Evolutionary conservation across 2,113 vertebrate species (phyloP).

Genomic region (Dinomys branickii): DNA sequence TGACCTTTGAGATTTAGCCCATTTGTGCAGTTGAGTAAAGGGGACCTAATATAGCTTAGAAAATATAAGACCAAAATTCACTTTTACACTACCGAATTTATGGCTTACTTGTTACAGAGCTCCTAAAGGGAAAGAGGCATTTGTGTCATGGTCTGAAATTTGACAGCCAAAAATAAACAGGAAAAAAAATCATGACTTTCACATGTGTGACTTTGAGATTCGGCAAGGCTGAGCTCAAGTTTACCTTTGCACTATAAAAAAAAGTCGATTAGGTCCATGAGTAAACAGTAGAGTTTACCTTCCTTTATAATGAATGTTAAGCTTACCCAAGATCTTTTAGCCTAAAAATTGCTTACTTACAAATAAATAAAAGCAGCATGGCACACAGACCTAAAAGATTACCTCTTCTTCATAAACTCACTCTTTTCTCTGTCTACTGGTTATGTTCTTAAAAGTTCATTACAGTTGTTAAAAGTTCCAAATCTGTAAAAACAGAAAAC

Average conservation of each 20-base stretch:
- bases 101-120: not conserved
- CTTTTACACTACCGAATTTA: constrained; percentile 7
- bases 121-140: constrained; percentile 24
- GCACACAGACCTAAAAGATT: not conserved
- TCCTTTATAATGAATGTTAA: constrained; percentile 53
- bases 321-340: constrained; percentile 33
- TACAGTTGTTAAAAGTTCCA: constrained; percentile 27
- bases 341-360: constrained; percentile 29
- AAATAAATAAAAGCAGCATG: constrained; percentile 1
- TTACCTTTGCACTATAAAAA: constrained; percentile 65
- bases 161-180: constrained; percentile 58
- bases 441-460: constrained; percentile 52
- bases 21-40: not conserved
- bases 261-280: not conserved
- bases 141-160: constrained; percentile 35
- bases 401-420: not conserved
- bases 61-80: not conserved
- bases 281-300: constrained; percentile 57
- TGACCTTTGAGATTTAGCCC: not conserved
- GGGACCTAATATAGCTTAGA: not conserved
- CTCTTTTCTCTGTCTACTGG: not conserved
- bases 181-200: constrained; percentile 43
- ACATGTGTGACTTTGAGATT: constrained; percentile 57
- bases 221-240: constrained; percentile 9
- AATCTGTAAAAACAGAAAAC: not conserved